Conservation (phyloP, 2,888 invertebrate species). For the Synergus japonicus region DNA sequence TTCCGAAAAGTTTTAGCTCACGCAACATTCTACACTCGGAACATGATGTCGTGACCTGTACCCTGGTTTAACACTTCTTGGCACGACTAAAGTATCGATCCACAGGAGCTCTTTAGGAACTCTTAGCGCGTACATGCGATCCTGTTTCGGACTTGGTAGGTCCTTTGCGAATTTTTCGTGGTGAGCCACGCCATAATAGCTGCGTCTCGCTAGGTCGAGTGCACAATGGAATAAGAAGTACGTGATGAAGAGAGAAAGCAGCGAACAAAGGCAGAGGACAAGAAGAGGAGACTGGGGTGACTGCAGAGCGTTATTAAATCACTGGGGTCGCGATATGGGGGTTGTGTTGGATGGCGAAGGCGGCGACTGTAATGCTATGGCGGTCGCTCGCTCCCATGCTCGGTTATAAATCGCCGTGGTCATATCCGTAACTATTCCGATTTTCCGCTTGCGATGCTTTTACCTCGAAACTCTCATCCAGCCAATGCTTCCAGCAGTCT, state of each 20-base stretch:
- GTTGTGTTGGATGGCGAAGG: conserved; percentile 53
- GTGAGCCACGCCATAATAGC: conserved; percentile 42
- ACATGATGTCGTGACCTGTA: conserved; percentile 6
- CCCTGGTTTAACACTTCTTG: conserved; percentile 37
- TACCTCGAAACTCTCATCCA: conserved; percentile 32
- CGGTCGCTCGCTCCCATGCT: conserved; percentile 41
- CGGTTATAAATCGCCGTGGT: conserved; percentile 51
- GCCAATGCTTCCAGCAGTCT: not conserved
- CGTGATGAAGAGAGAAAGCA: conserved; percentile 1
- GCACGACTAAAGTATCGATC: conserved; percentile 44
- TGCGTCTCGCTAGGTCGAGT: conserved; percentile 26
- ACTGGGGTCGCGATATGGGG: conserved; percentile 49
- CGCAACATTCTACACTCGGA: conserved; percentile 6
- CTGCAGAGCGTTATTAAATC: conserved; percentile 55
- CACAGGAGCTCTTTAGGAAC: conserved; percentile 41
- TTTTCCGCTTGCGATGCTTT: conserved; percentile 54
- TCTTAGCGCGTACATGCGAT: conserved; percentile 42
- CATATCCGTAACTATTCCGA: conserved; percentile 56
- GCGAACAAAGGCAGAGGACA: conserved; percentile 42
- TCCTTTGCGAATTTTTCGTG: conserved; percentile 45
- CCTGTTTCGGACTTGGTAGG: conserved; percentile 40
- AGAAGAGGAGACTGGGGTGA: conserved; percentile 45
- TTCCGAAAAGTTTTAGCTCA: not conserved
- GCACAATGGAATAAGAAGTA: conserved; percentile 27
- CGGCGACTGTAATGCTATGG: conserved; percentile 51